Evolutionary conservation across 2,113 vertebrate species (phyloP).

Genomic region (Alces alces): DNA sequence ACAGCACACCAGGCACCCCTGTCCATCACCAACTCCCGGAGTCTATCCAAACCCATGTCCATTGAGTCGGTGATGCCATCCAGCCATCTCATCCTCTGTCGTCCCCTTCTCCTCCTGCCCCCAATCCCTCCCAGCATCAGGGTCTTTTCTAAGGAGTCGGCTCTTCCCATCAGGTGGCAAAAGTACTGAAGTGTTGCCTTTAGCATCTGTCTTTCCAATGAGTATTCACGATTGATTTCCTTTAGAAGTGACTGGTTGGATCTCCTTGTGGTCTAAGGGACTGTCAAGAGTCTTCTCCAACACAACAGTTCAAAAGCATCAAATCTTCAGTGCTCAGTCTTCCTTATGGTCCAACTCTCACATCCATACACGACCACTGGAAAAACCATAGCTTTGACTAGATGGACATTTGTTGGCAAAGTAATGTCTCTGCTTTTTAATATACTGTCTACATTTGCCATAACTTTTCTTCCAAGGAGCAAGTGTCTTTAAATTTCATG

Average conservation of each 20-base stretch:
- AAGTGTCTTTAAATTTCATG: background rate
- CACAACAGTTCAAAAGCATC: background rate
- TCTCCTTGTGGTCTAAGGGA: background rate
- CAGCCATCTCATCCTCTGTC: background rate
- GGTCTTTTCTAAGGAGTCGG: background rate
- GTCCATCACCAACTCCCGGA: background rate
- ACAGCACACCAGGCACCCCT: accelerated
- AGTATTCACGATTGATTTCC: background rate
- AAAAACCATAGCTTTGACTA: background rate
- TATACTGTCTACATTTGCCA: background rate
- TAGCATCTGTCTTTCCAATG: background rate
- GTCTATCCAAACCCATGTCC: background rate
- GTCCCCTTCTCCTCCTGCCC: background rate
- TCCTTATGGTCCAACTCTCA: background rate
- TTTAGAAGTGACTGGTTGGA: background rate
- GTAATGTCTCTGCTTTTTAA: background rate
- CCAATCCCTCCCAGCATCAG: background rate
- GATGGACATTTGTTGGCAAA: background rate
- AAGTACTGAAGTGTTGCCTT: background rate
- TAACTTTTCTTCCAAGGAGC: background rate
- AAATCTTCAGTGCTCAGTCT: background rate
- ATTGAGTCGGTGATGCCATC: background rate
- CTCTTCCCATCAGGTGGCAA: background rate
- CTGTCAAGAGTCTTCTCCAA: background rate
- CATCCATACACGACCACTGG: background rate